Base-by-base conservation (phyloP, 2,888 invertebrate species). In the Caenorhabditis doughertyi region DNA sequence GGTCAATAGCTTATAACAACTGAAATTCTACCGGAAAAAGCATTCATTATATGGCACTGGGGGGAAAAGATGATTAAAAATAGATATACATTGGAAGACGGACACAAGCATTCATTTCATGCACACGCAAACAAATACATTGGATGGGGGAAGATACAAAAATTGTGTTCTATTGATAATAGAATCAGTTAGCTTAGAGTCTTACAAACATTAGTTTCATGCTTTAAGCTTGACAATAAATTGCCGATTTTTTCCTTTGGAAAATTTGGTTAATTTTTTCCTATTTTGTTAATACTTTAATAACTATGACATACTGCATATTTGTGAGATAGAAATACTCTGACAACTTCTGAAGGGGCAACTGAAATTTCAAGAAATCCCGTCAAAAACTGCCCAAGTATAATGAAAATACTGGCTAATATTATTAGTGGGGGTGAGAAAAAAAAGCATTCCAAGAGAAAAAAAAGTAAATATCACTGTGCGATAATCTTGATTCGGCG, bases 1-100 rank as follows among this genome's bases (percentile, higher is more conserved):
- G 65, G 29, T 47, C 18, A 35, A 29, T n/a, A 60, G 62, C 42
- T 8, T 8, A 58, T 32, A 58, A 71, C 71, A 71, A 71, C 71
- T 56, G 49, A 71, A 58, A 18, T 18, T 49, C 42, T 58, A 65
- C 65, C 65, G 51, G 65, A 71, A 58, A 32, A 25, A 23, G 23
- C 23, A 58, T 60, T 58, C 21, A 47, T 58, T 16, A 27, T 29
- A 55, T 56, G 39, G 55, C 42, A 55, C 18, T 42, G 23, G 16
- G 27, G 3, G 58, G 44, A 32, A n/a, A 39, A 18, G 47, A n/a
- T 65, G 42, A 64, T 32, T 11, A 65, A 47, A 44, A 56, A 25
- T 3, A 13, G 16, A 44, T 58, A 58, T 68, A 68, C 58, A 35
- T 4, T 29, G 44, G 21, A 29, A 49, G 58, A 49, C 56, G 21